Evolutionary conservation across 2,113 vertebrate genomes (phyloP).

Genomic region (Pyxicephalus adspersus): DNA sequence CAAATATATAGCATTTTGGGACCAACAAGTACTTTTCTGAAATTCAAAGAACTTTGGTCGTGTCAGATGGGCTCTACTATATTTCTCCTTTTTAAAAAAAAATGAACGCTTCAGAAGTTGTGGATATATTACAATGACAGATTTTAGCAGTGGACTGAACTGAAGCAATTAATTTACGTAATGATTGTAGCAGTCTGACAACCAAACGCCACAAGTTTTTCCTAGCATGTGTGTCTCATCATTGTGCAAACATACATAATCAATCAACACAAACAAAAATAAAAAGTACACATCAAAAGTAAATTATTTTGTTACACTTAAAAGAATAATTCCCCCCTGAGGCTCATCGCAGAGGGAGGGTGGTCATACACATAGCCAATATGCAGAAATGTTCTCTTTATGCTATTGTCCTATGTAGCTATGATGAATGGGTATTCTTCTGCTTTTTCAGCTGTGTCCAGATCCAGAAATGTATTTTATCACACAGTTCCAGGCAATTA

Average conservation of each 20-base stretch:
- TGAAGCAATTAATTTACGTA: neutral
- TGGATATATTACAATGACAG: constrained; percentile 17
- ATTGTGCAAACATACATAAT: constrained; percentile 1
- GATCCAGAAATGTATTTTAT: constrained; percentile 31
- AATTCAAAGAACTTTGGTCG: too few relatives aligned
- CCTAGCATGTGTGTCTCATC: neutral
- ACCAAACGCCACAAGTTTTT: constrained; percentile 5
- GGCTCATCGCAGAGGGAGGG: constrained; percentile 11
- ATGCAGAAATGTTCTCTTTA: neutral
- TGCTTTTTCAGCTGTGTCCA: constrained; percentile 27
- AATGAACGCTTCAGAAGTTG: too few relatives aligned
- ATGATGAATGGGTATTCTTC: constrained; percentile 16
- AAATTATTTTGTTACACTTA: constrained; percentile 6
- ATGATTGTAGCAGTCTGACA: constrained; percentile 6
- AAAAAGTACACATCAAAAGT: neutral
- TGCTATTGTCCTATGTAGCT: neutral
- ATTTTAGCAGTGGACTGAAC: neutral
- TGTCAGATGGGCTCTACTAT: too few relatives aligned
- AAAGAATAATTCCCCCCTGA: constrained; percentile 3
- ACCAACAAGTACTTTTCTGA: too few relatives aligned
- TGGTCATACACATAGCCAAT: constrained; percentile 1
- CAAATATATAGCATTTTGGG: too few relatives aligned
- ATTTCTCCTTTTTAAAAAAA: too few relatives aligned
- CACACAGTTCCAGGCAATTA: constrained; percentile 23
- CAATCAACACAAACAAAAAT: constrained; percentile 1